Evolutionary conservation across 2,113 vertebrate genomes (phyloP), one percentile per base, ranked within the genome.

Genomic region (Rostratula benghalensis): DNA sequence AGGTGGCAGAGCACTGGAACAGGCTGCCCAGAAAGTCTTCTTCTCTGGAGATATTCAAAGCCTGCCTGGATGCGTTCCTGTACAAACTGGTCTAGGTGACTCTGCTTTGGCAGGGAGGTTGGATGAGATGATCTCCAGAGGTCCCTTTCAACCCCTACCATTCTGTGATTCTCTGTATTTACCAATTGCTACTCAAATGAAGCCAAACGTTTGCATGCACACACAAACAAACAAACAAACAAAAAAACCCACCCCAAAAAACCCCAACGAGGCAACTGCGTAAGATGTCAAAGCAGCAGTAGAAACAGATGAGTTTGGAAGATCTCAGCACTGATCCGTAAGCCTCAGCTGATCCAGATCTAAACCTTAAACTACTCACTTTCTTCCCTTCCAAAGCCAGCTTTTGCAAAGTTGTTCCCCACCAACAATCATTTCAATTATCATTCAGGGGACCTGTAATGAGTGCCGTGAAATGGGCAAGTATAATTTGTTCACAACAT

Each of bases 251-350:
- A 11, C 17, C 10, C 22, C 4, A 24, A 15, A 21, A 69, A 35
- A n/a, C n/a, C n/a, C 10, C 19, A 25, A n/a, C n/a, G n/a, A 51
- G 50, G 50, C 11, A 70, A 48, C 17, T 22, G 16, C 0, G 0
- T 37, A 50, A 86, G 56, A 45, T 27, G 67, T 57, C 76, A 89
- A 37, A 67, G 57, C 71, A 59, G 33, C 0, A 8, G 28, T 48
- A 20, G 5, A 3, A 64, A 48, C 50, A 77, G 35, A 39, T 39
- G 68, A 76, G 35, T 68, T 56, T 60, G 57, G 39, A 54, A 60
- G 53, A 25, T 24, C 20, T 51, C 48, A n/a, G 63, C 31, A 37
- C 63, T 54, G n/a, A 79, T 30, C 71, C 39, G 23, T 46, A 45
- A 83, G 30, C 67, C 18, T 68, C 76, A 41, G 28, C 1, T 83